These are phyloP conservation scores for Xanthorhoe designata DNA, from an alignment of 2,888 invertebrate genomes.

Conservation along the genomic window DNA sequence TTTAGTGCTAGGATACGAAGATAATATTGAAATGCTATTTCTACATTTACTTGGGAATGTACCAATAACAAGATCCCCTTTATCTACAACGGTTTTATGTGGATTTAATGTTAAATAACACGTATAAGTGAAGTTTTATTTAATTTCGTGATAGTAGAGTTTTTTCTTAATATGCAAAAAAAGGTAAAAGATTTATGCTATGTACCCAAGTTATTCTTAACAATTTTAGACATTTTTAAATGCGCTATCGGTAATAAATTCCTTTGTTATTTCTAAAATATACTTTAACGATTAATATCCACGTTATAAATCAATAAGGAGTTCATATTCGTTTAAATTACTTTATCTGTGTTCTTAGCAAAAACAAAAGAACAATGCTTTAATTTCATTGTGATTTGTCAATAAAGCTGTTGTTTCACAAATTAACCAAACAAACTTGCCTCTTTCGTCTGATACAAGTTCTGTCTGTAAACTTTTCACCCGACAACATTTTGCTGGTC, in stretches of 20 bases:
- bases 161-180: background rate
- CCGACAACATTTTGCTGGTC: constrained; percentile 45
- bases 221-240: too few species aligned
- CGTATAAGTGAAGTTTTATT: background rate
- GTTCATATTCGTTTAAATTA: too few species aligned
- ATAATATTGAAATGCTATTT: constrained; percentile 36
- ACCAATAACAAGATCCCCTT: constrained; percentile 15
- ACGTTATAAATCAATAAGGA: too few species aligned
- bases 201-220: too few species aligned
- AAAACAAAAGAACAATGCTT: background rate
- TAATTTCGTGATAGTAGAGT: background rate
- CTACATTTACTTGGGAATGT: constrained; percentile 20
- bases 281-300: too few species aligned
- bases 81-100: constrained; percentile 15
- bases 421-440: constrained; percentile 29
- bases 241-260: too few species aligned
- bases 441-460: constrained; percentile 28
- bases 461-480: constrained; percentile 20
- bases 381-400: background rate
- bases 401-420: constrained; percentile 12
- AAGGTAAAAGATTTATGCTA: too few species aligned
- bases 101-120: constrained; percentile 13
- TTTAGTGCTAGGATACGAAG: constrained; percentile 48
- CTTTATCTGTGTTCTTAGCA: background rate
- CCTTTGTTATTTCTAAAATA: too few species aligned